Evolutionary conservation across 2,888 invertebrate genomes (phyloP), one percentile per base, ranked within the genome.

Genomic region (Pegoplata infirma): DNA sequence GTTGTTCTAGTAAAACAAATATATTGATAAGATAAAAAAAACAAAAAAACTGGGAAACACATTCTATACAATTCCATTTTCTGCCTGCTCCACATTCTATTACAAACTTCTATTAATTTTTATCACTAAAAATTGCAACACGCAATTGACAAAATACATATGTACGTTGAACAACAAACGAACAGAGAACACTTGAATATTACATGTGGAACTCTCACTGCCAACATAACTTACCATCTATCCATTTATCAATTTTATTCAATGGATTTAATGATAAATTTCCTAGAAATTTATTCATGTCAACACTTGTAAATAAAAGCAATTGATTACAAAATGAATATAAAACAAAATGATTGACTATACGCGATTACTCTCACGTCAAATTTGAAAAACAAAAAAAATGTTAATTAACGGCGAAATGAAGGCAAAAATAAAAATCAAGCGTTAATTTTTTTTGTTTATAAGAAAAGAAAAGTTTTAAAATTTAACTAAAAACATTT

Each of bases 201-300:
- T n/a, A n/a, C n/a, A n/a, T n/a, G n/a, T n/a, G n/a, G n/a, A n/a
- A n/a, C n/a, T n/a, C n/a, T n/a, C n/a, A n/a, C n/a, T n/a, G n/a
- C n/a, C n/a, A n/a, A n/a, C 56, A 53, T 36, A 23, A 74, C 74
- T 78, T 64, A 74, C 73, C 69, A 77, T 81, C 75, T 5, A 81
- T 66, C 73, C 80, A 59, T 64, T 81, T 81, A 67, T 82, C 81
- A 73, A 81, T 59, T 64, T 72, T 72, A 49, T 49, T 64, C 56
- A 78, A 71, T 23, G 81, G 78, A 67, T 68, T 72, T 40, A 67
- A 64, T 67, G 81, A 72, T 14, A 76, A 64, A 58, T 73, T 66
- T 10, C 16, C 56, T 19, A 80, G 61, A 64, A 80, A 72, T 72
- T 81, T 80, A 58, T 76, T 68, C 80, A 80, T 82, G 47, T 68